Percentiles rank a stretch among this genome's conserved stretches.
These are phyloP conservation scores for Drosophila albomicans DNA, from an alignment of 1,140 invertebrate species.

Conservation along the genomic window DNA sequence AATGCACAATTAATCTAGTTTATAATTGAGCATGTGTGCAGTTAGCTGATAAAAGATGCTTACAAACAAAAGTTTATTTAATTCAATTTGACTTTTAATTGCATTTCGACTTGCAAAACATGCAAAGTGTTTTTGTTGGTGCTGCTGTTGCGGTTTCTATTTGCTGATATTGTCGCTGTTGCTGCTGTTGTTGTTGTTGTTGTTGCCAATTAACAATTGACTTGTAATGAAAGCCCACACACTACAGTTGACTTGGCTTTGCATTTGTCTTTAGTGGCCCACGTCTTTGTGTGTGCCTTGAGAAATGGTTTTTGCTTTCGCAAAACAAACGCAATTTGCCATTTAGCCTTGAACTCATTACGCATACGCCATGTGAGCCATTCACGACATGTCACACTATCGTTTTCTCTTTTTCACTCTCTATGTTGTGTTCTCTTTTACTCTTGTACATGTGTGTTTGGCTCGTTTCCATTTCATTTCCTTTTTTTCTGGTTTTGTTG, in stretches of 20 bases:
- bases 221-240: constrained; percentile 62
- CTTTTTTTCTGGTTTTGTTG: constrained; percentile 34
- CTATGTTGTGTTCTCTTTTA: not conserved
- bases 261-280: constrained; percentile 16
- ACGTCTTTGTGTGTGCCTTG: constrained; percentile 17
- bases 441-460: constrained; percentile 7
- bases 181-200: constrained; percentile 13
- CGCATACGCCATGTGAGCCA: constrained; percentile 61
- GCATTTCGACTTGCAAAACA: constrained; percentile 49
- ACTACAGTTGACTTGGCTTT: constrained; percentile 37
- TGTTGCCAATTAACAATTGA: constrained; percentile 73
- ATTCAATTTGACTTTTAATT: constrained; percentile 73
- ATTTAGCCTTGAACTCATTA: constrained; percentile 75
- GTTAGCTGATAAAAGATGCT: constrained; percentile 10
- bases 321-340: constrained; percentile 55
- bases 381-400: constrained; percentile 11
- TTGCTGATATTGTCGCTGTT: not conserved
- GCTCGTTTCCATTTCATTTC: constrained; percentile 59
- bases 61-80: constrained; percentile 50
- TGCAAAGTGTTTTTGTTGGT: constrained; percentile 11
- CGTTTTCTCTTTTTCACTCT: no score
- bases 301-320: constrained; percentile 28
- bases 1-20: constrained; percentile 63
- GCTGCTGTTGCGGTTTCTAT: constrained; percentile 3
- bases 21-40: constrained; percentile 24